Conservation (phyloP, 1,140 invertebrate species). For the Sarcophaga peregrina region DNA sequence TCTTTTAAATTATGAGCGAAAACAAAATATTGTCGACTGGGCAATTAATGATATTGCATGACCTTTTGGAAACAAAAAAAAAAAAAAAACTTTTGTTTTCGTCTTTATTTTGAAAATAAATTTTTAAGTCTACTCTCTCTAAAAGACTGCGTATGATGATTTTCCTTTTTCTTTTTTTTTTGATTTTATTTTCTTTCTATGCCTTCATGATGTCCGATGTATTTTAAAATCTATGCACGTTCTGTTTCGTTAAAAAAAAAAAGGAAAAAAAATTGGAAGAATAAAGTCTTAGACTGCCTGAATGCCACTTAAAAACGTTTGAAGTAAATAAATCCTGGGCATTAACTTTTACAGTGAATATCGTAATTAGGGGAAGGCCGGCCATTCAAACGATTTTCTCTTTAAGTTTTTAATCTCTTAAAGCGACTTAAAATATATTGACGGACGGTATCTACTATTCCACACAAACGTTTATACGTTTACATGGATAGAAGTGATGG, state of each 20-base stretch:
- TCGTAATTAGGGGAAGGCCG: too few relatives aligned
- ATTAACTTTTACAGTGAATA: too few relatives aligned
- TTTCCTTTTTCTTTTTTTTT: not conserved
- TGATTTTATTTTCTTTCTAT: too few relatives aligned
- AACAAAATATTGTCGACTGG: not conserved
- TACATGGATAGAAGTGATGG: too few relatives aligned
- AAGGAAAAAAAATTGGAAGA: not conserved
- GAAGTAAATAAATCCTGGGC: not conserved
- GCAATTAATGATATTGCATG: not conserved
- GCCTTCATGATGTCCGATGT: not conserved
- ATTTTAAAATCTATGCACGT: conserved; percentile 4
- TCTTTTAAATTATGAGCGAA: not conserved
- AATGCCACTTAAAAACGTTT: not conserved
- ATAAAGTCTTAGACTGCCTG: not conserved
- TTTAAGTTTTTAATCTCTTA: too few relatives aligned
- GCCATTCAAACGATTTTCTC: too few relatives aligned
- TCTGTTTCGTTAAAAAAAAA: not conserved
- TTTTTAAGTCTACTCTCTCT: too few relatives aligned
- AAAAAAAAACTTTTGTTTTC: not conserved
- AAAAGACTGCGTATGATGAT: not conserved
- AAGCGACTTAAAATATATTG: too few relatives aligned
- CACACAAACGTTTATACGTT: too few relatives aligned
- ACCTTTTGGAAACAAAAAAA: not conserved
- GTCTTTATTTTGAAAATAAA: not conserved
- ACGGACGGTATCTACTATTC: too few relatives aligned